phyloP scores from a whole-genome alignment of 2,888 invertebrate genomes.

The Ctena decussata region DNA sequence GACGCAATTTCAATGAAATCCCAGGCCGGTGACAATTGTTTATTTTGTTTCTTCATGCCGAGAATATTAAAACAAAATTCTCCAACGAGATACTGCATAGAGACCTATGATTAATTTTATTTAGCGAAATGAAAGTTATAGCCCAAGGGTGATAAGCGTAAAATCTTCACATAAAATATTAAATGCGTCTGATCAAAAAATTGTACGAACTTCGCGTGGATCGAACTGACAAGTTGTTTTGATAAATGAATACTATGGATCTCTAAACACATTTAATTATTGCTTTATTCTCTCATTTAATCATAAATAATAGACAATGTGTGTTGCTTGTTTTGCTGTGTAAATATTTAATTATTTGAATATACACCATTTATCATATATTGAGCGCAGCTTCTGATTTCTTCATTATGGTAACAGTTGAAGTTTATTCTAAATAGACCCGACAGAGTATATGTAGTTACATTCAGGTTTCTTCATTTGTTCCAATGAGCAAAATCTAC shows the following conservation, averaged over 20 bases:
- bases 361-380: too few relatives aligned
- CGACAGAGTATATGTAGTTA: too few relatives aligned
- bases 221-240: not conserved
- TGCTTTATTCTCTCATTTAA: not conserved
- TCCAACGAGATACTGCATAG: not conserved
- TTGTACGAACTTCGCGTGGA: not conserved
- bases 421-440: too few relatives aligned
- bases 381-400: too few relatives aligned
- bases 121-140: not conserved
- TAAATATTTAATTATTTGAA: too few relatives aligned
- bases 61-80: constrained; percentile 12
- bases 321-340: not conserved
- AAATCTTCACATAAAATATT: constrained; percentile 12
- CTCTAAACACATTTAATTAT: not conserved
- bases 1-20: not conserved
- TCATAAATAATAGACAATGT: not conserved
- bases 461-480: too few relatives aligned
- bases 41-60: not conserved
- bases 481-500: too few relatives aligned
- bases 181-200: constrained; percentile 15
- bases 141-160: not conserved
- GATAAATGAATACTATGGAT: not conserved
- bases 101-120: not conserved
- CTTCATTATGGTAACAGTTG: too few relatives aligned
- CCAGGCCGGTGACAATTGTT: not conserved